A percentile compares a stretch with the other conserved stretches of the same genome.
These are phyloP conservation scores for Yponomeuta evonymella DNA, from an alignment of 2,888 invertebrate species.

Conservation along the genomic window DNA sequence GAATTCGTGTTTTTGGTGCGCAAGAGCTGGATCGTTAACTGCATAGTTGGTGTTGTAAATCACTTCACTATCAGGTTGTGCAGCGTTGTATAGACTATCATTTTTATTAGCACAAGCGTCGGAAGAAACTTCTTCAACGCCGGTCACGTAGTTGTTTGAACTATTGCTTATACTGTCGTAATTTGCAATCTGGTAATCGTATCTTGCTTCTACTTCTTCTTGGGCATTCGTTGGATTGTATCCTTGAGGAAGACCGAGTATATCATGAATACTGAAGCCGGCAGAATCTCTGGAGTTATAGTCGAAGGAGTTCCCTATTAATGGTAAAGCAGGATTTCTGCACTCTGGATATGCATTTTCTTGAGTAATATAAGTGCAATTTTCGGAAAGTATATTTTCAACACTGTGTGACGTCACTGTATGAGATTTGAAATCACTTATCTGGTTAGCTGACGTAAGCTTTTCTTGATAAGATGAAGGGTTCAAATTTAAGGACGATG, in stretches of 20 bases:
- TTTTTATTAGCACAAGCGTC: constrained; percentile 39
- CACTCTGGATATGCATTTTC: constrained; percentile 47
- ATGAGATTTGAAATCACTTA: constrained; percentile 36
- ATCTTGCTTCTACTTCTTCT: constrained; percentile 48
- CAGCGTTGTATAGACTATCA: background rate
- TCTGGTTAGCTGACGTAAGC: constrained; percentile 31
- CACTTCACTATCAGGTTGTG: constrained; percentile 43
- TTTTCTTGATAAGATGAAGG: constrained; percentile 28
- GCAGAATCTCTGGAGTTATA: constrained; percentile 69
- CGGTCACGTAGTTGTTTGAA: constrained; percentile 53
- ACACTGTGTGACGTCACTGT: constrained; percentile 58
- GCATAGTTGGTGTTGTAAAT: constrained; percentile 47
- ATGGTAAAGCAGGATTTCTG: constrained; percentile 49
- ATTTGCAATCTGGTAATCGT: constrained; percentile 55
- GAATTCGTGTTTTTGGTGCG: constrained; percentile 48
- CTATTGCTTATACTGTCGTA: constrained; percentile 63
- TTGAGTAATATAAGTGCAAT: constrained; percentile 38
- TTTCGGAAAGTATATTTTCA: constrained; percentile 59
- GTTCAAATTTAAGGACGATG: constrained; percentile 46
- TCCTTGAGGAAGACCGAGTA: constrained; percentile 61
- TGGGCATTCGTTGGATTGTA: constrained; percentile 41
- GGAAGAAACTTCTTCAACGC: constrained; percentile 45
- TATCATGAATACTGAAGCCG: constrained; percentile 70
- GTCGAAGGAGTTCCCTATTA: constrained; percentile 53
- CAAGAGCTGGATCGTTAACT: constrained; percentile 48